Conservation (phyloP, 2,888 invertebrate genomes). For the Tolmerus cingulatus region DNA sequence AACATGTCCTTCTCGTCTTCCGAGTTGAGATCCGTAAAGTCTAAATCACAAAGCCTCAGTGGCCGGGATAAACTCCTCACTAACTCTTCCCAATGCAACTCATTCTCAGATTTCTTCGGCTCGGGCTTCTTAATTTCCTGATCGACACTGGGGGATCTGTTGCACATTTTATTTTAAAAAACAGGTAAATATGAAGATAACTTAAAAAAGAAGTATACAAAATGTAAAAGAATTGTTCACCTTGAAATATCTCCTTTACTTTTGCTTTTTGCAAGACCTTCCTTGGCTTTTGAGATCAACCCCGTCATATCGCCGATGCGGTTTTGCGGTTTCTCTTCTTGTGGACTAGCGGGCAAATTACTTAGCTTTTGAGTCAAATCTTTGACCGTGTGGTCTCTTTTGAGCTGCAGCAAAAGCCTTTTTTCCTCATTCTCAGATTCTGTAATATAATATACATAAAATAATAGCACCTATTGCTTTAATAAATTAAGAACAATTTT, state of each 20-base stretch:
- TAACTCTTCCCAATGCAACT: conserved; percentile 94
- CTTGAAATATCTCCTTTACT: conserved; percentile 72
- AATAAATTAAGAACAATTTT: neutral
- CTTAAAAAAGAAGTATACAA: neutral
- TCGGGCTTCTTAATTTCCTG: conserved; percentile 75
- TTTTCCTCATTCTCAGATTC: conserved; percentile 70
- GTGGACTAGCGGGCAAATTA: conserved; percentile 68
- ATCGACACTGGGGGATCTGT: conserved; percentile 75
- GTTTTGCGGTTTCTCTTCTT: conserved; percentile 69
- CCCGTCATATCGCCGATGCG: conserved; percentile 87
- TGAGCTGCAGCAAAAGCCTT: conserved; percentile 73
- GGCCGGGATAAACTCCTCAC: conserved; percentile 78
- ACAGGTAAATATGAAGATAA: neutral
- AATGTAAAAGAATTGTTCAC: conserved; percentile 51
- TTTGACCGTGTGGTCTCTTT: conserved; percentile 86
- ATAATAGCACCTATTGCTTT: neutral
- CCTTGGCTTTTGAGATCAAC: conserved; percentile 91
- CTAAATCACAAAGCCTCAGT: conserved; percentile 89
- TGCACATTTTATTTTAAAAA: neutral
- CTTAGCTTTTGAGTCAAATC: conserved; percentile 86
- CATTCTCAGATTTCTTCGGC: conserved; percentile 89
- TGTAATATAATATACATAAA: conserved; percentile 49
- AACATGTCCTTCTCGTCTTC: conserved; percentile 87
- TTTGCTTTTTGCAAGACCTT: conserved; percentile 86
- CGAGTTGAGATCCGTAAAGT: conserved; percentile 91